Evolutionary conservation across 2,888 invertebrate genomes (phyloP), one percentile per base, ranked within the genome.

Genomic region (Dryomyza anilis): DNA sequence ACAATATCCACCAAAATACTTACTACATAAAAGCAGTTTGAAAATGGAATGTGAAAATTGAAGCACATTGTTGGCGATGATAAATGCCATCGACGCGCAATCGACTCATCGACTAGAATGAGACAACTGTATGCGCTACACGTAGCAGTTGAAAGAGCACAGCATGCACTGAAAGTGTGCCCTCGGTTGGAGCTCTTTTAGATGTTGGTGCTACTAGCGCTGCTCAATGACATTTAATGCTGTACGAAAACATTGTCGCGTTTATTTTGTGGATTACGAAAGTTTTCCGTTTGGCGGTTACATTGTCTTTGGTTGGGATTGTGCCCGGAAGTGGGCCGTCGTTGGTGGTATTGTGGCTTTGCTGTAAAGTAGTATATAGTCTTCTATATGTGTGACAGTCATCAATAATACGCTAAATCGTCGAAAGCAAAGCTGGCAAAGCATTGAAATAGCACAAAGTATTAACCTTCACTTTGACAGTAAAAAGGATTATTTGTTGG

Each of bases 201-300:
- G n/a, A n/a, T n/a, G n/a, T n/a, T n/a, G n/a, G n/a, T n/a, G n/a
- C n/a, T n/a, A n/a, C n/a, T n/a, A n/a, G n/a, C n/a, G n/a, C 55
- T 14, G 48, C 48, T 50, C 48, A 3, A 50, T 50, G 36, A 21
- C 36, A 55, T 21, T 55, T 55, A 55, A 55, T 55, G 55, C 36
- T 55, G 12, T 19, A 19, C 23, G 55, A 55, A 55, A 55, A 55
- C 55, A 55, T 55, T 36, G 55, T 55, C 55, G 36, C 55, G 55
- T 36, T 55, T 36, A 36, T 23, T 36, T 21, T 36, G 55, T 21
- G 55, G 36, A 55, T 36, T 33, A 36, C 14, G 21, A 55, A 36
- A 33, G 55, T 55, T 55, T 55, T 55, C 19, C 25, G 45, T 16
- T 53, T 55, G 5, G 14, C 30, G 43, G 39, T 46, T 66, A 30